Evolutionary conservation across 2,797 vertebrate genomes (phyloP).

Genomic region (Halcyon leucocephala): DNA sequence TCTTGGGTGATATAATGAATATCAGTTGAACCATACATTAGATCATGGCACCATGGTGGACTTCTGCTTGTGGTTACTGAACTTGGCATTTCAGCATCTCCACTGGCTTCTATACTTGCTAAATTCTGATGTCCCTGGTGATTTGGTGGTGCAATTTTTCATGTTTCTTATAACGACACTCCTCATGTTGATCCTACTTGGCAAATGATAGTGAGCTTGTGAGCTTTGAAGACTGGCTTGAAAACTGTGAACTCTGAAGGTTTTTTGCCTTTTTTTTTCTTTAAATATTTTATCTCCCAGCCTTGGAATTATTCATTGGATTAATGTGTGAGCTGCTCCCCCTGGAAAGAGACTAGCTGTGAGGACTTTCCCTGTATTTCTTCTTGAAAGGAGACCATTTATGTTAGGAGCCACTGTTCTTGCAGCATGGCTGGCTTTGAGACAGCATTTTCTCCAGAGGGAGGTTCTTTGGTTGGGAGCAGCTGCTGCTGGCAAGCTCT

Average conservation of each 20-base stretch:
- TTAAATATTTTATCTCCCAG: constrained; percentile 73
- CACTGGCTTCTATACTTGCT: background rate
- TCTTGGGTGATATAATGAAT: background rate
- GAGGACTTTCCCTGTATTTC: constrained; percentile 23
- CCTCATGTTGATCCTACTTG: constrained; percentile 50
- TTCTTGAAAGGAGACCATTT: constrained; percentile 4
- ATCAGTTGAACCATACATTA: background rate
- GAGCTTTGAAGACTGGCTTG: constrained; percentile 42
- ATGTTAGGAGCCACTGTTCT: background rate
- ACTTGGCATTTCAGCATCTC: constrained; percentile 3
- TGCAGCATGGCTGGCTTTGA: constrained; percentile 15
- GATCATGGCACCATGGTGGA: background rate
- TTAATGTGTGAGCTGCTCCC: constrained; percentile 57
- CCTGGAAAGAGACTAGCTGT: constrained; percentile 50
- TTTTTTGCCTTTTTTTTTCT: constrained; percentile 38
- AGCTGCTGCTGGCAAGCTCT: constrained; percentile 46
- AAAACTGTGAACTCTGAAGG: constrained; percentile 47
- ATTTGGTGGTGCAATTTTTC: constrained; percentile 26
- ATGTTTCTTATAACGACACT: constrained; percentile 15
- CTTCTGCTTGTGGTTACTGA: background rate
- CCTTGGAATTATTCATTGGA: constrained; percentile 73
- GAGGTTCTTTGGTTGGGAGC: constrained; percentile 38
- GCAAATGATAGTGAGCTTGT: constrained; percentile 41
- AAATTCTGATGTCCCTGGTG: constrained; percentile 24
- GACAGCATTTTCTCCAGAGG: background rate